Conservation (phyloP, 2,113 vertebrate species). For the Ivindomyrus marchei region DNA sequence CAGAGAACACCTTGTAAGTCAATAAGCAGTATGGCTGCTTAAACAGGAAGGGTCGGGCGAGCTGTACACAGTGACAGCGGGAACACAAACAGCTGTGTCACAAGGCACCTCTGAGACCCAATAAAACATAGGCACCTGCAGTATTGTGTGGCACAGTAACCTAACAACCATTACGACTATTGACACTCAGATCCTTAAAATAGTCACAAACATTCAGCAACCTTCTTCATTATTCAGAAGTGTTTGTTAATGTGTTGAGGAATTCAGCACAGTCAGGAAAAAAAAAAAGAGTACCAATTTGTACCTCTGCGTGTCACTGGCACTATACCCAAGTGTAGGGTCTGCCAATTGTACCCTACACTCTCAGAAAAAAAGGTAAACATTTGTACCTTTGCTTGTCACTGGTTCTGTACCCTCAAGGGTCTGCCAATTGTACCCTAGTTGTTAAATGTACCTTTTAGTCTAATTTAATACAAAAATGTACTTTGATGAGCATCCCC, state of each 20-base stretch:
- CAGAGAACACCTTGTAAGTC: constrained; percentile 1
- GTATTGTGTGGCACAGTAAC: background rate
- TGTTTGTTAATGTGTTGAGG: background rate
- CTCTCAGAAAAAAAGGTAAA: too few species aligned
- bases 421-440: background rate
- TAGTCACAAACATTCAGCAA: background rate
- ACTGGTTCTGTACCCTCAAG: too few species aligned
- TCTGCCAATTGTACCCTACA: too few species aligned
- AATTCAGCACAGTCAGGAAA: background rate
- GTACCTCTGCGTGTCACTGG: background rate
- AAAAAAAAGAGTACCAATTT: background rate
- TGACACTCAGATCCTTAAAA: background rate
- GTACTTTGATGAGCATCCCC: background rate
- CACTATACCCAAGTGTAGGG: background rate
- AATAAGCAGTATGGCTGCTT: constrained; percentile 10
- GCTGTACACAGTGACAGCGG: too few species aligned
- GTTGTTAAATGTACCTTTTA: too few species aligned
- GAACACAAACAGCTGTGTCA: constrained; percentile 16
- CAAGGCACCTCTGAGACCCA: background rate
- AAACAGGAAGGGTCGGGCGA: background rate
- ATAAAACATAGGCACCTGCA: background rate
- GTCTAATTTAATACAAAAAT: background rate
- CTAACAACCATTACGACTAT: background rate
- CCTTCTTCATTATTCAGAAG: background rate
- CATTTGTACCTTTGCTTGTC: too few species aligned